A percentile compares a stretch with the other conserved stretches of the same genome.
Conservation (phyloP, 2,797 vertebrate genomes). For the Benthosema pterotum region DNA sequence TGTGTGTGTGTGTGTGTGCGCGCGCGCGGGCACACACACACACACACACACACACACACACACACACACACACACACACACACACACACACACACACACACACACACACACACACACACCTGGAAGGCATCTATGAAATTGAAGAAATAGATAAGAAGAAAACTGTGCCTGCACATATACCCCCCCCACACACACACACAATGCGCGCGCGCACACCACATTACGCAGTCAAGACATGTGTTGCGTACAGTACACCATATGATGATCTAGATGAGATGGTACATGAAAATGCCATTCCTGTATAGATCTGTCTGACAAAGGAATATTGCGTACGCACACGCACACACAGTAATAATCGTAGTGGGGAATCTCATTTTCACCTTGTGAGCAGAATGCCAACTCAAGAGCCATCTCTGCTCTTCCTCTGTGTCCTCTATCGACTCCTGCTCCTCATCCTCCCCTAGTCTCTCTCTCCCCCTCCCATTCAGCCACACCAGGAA, state of each 20-base stretch:
- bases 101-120: not conserved
- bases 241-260: not conserved
- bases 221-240: not conserved
- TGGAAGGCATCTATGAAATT: too few species aligned
- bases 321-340: too few species aligned
- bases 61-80: not conserved
- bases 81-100: not conserved
- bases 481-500: too few species aligned
- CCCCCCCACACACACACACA: not conserved
- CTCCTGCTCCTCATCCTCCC: slow-evolving; percentile 12
- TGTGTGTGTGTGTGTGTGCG: too few species aligned
- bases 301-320: not conserved
- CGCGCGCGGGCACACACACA: too few species aligned
- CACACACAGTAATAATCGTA: slow-evolving; percentile 42
- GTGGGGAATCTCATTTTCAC: slow-evolving; percentile 56
- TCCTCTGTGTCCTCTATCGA: slow-evolving; percentile 10
- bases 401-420: slow-evolving; percentile 11
- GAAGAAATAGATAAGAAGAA: too few species aligned
- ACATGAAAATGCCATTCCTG: not conserved
- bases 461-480: slow-evolving; percentile 17
- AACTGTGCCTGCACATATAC: too few species aligned
- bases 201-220: not conserved
- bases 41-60: too few species aligned
- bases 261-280: not conserved
- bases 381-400: slow-evolving; percentile 11